Percentiles rank a stretch among this genome's conserved stretches.
Conservation (phyloP, 2,113 vertebrate genomes). For the Entomyzon cyanotis region DNA sequence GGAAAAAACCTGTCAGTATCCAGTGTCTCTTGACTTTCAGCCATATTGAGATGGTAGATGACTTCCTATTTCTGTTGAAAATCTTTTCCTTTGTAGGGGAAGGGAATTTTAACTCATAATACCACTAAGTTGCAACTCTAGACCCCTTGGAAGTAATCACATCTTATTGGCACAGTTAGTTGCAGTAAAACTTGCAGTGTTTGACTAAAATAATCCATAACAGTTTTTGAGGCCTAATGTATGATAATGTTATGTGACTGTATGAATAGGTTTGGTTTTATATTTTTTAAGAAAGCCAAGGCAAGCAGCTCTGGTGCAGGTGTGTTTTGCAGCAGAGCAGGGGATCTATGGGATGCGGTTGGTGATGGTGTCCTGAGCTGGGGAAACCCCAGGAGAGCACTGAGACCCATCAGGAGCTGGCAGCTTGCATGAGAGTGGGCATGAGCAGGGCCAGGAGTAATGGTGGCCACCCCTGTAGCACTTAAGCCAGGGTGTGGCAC, state of each 20-base stretch:
- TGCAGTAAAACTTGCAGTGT: neutral
- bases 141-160: neutral
- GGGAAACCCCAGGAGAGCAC: neutral
- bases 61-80: neutral
- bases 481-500: neutral
- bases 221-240: neutral
- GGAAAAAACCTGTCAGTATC: neutral
- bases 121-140: neutral
- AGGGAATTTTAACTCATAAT: neutral
- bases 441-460: neutral
- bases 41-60: neutral
- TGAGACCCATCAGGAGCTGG: neutral
- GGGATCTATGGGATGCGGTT: neutral
- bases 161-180: neutral
- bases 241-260: neutral
- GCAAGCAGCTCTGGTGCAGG: neutral
- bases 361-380: neutral
- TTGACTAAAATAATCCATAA: neutral
- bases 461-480: neutral
- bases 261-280: neutral
- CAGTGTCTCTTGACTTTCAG: neutral
- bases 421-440: neutral
- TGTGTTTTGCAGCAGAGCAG: neutral
- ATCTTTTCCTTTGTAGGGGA: neutral
- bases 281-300: neutral